Evolutionary conservation across 2,797 vertebrate genomes (phyloP).

Genomic region (Picus viridis): DNA sequence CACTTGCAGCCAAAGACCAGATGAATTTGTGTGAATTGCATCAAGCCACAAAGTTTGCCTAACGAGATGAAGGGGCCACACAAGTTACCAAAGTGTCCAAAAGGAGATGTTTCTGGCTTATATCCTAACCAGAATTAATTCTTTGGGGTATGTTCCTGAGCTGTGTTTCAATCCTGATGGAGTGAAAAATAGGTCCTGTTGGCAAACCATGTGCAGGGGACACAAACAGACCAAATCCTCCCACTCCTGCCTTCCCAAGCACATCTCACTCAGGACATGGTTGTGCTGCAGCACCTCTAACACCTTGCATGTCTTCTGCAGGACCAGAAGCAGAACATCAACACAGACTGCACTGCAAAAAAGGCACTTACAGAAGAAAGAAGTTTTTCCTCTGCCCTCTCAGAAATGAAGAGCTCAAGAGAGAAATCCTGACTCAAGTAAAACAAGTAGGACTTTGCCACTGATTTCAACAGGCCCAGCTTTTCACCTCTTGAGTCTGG

Average conservation of each 20-base stretch:
- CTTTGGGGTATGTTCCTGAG: not conserved
- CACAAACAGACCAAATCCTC: not conserved
- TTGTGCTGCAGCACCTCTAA: not conserved
- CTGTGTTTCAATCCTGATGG: not conserved
- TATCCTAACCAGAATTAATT: not conserved
- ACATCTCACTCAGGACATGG: not conserved
- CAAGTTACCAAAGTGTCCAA: not conserved
- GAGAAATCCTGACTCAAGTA: slow-evolving; percentile 26
- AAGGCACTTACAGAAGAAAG: not conserved
- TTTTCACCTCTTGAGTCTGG: not conserved
- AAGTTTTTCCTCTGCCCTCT: not conserved
- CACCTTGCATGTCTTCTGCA: not conserved
- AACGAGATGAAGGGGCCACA: not conserved
- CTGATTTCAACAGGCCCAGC: slow-evolving; percentile 42
- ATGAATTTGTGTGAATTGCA: not conserved
- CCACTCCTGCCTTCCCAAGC: not conserved
- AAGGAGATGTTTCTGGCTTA: not conserved
- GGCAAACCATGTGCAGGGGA: not conserved
- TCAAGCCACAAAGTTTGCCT: not conserved
- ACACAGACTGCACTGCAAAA: not conserved
- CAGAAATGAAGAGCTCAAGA: not conserved
- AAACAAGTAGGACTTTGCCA: slow-evolving; percentile 45
- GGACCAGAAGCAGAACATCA: not conserved
- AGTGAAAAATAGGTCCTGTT: not conserved
- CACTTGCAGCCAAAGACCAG: not conserved